Evolutionary conservation across 1,140 invertebrate genomes (phyloP).

Genomic region (Neuroterus valhalla): DNA sequence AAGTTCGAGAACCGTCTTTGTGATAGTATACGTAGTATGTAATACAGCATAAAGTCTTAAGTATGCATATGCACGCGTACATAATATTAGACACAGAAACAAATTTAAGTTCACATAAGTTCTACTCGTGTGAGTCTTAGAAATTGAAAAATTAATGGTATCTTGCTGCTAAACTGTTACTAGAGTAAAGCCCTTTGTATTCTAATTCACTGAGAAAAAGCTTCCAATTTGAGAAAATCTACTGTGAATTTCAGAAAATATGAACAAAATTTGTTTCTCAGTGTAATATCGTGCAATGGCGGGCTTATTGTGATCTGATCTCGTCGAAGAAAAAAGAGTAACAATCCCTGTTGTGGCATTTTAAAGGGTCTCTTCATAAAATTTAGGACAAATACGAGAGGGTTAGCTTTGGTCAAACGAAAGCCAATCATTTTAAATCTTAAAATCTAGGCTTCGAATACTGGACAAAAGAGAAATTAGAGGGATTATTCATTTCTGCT

Average conservation of each 20-base stretch:
- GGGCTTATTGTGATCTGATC: constrained; percentile 2
- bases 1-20: constrained; percentile 65
- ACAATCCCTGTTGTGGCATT: constrained; percentile 44
- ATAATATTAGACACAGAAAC: constrained; percentile 32
- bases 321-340: constrained; percentile 14
- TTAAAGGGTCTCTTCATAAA: constrained; percentile 63
- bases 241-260: not conserved
- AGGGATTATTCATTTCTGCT: not conserved
- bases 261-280: not conserved
- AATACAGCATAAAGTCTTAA: constrained; percentile 61
- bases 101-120: not conserved
- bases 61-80: constrained; percentile 55
- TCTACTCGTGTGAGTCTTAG: constrained; percentile 17
- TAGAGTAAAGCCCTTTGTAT: not conserved
- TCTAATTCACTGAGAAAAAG: not conserved
- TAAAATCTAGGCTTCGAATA: not conserved
- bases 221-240: not conserved
- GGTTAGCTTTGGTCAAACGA: constrained; percentile 60
- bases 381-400: constrained; percentile 60
- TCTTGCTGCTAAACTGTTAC: constrained; percentile 20
- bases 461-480: not conserved
- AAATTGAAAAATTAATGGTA: not conserved
- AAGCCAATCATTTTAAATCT: not conserved
- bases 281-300: not conserved
- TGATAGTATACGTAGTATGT: constrained; percentile 70